Percentiles rank a stretch among this genome's conserved stretches.
phyloP scores from a whole-genome alignment of 2,888 invertebrate genomes.

The Helobdella robusta region DNA sequence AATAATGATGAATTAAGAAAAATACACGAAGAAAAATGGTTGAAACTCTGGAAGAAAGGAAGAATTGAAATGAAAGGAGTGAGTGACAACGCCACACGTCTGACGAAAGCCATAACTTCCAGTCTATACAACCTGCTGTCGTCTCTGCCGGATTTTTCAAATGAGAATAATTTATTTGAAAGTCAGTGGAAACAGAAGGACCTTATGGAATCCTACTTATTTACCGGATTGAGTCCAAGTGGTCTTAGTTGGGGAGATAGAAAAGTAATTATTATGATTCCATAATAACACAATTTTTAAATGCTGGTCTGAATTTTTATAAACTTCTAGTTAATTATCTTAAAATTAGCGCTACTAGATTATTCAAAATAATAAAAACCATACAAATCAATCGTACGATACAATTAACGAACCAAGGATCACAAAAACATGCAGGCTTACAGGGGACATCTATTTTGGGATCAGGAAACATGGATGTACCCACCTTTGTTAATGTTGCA shows the following conservation, averaged over 20 bases:
- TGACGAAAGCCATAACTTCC: constrained; percentile 41
- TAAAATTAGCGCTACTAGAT: not conserved
- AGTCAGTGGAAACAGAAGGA: no score
- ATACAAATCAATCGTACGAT: not conserved
- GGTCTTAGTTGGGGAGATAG: constrained; percentile 43
- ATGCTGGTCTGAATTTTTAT: no score
- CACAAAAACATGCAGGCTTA: constrained; percentile 45
- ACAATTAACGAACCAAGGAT: no score
- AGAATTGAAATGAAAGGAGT: constrained; percentile 42
- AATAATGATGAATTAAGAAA: no score
- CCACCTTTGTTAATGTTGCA: constrained; percentile 43
- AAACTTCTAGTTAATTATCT: not conserved
- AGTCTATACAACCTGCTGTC: constrained; percentile 44
- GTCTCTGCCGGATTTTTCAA: constrained; percentile 39
- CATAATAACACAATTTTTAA: no score
- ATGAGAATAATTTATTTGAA: no score
- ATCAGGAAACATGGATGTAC: constrained; percentile 50
- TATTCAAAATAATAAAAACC: not conserved
- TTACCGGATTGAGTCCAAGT: constrained; percentile 46
- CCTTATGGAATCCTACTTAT: constrained; percentile 38
- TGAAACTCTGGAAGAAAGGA: constrained; percentile 41
- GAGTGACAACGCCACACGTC: constrained; percentile 35
- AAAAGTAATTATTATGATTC: constrained; percentile 7
- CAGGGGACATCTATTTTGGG: constrained; percentile 49
- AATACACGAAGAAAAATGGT: constrained; percentile 40